These are phyloP conservation scores for Neria commutata DNA, from an alignment of 2,888 invertebrate species.

Conservation along the genomic window DNA sequence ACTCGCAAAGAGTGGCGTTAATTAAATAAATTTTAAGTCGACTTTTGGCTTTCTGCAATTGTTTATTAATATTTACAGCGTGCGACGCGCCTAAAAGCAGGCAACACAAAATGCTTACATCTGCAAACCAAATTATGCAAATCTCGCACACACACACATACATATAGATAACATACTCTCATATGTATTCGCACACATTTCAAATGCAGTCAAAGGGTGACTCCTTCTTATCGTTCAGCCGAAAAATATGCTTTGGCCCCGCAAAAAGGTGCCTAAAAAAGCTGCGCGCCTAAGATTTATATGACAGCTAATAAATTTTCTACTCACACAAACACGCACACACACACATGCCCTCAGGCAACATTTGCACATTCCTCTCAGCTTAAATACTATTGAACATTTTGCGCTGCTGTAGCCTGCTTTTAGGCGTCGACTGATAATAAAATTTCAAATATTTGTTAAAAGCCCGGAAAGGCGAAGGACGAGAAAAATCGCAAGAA, in stretches of 20 bases:
- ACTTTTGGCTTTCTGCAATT: background rate
- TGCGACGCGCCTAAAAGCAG: slow-evolving; percentile 28
- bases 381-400: slow-evolving; percentile 1
- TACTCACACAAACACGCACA: slow-evolving; percentile 41
- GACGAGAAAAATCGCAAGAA: slow-evolving; percentile 23
- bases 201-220: background rate
- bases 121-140: slow-evolving; percentile 46
- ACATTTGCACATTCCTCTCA: slow-evolving; percentile 2
- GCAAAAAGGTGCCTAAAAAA: slow-evolving; percentile 29
- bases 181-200: slow-evolving; percentile 28
- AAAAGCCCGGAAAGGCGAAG: slow-evolving; percentile 13
- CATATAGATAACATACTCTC: background rate
- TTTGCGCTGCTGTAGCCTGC: slow-evolving; percentile 12
- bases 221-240: background rate
- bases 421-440: slow-evolving; percentile 33
- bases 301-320: slow-evolving; percentile 60
- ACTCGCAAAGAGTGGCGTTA: too few relatives aligned
- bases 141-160: slow-evolving; percentile 34
- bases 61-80: background rate
- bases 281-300: too few relatives aligned
- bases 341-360: background rate
- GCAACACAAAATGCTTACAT: slow-evolving; percentile 35
- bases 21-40: too few relatives aligned
- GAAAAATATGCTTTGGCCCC: background rate
- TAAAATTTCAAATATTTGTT: slow-evolving; percentile 16